Evolutionary conservation across 2,797 vertebrate species (phyloP).

Genomic region (Paedocypris micromegethes): DNA sequence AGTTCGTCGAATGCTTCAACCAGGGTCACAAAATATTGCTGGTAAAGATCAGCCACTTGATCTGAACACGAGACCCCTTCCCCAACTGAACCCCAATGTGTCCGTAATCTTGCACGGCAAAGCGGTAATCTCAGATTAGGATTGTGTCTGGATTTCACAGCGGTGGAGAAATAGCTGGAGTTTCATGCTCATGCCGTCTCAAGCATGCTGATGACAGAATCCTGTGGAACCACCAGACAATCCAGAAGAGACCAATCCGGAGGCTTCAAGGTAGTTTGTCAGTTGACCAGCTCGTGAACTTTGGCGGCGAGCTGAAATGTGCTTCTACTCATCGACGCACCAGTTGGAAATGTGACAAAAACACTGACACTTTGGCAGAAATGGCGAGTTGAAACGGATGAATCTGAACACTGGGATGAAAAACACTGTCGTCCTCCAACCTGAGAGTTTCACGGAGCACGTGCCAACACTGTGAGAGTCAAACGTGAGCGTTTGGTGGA

Average conservation of each 20-base stretch:
- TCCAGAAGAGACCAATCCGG: no score
- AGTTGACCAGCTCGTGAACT: background rate
- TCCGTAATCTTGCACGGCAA: conserved; percentile 9
- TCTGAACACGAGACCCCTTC: conserved; percentile 10
- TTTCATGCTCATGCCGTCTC: conserved; percentile 27
- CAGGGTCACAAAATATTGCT: conserved; percentile 47
- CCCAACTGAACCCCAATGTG: background rate
- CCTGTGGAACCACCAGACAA: background rate
- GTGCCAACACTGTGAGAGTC: no score
- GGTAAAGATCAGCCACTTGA: conserved; percentile 39
- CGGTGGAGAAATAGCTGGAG: conserved; percentile 22
- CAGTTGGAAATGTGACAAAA: background rate
- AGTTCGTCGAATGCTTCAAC: conserved; percentile 9
- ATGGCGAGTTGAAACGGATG: background rate
- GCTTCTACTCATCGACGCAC: no score
- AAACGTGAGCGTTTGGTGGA: no score
- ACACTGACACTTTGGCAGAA: conserved; percentile 5
- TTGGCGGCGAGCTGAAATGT: background rate
- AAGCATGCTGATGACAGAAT: conserved; percentile 25
- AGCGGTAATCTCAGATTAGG: conserved; percentile 2
- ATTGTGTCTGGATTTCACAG: conserved; percentile 7
- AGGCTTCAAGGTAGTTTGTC: conserved; percentile 3
- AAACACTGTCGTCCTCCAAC: conserved; percentile 15
- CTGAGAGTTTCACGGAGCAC: conserved; percentile 1
- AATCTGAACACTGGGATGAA: conserved; percentile 15